Conservation (phyloP, 2,113 vertebrate species). For the Xenus cinereus region DNA sequence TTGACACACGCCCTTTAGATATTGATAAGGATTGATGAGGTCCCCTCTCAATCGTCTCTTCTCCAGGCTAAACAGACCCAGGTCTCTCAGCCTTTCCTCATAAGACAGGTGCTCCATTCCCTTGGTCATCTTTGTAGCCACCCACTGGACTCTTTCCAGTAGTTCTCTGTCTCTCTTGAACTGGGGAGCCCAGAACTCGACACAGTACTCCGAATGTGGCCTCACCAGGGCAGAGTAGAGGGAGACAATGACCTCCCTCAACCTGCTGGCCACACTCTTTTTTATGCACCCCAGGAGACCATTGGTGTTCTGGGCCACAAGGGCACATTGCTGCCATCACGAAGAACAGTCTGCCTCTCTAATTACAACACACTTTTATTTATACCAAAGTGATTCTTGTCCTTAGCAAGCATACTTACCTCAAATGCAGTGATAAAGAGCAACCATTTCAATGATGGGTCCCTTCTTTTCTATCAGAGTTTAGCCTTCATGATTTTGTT, state of each 20-base stretch:
- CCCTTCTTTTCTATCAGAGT: not conserved
- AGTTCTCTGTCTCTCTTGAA: not conserved
- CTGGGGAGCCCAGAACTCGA: not conserved
- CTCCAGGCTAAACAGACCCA: not conserved
- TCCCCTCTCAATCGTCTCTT: not conserved
- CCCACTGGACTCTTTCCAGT: not conserved
- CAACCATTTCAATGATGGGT: not conserved
- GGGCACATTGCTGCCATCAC: not conserved
- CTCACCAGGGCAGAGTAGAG: not conserved
- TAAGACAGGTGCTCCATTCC: not conserved
- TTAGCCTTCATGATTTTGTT: not conserved
- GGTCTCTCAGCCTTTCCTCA: not conserved
- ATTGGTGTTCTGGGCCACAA: not conserved
- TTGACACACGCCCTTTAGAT: not conserved
- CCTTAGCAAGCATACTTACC: not conserved
- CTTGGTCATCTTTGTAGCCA: not conserved
- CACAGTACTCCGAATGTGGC: not conserved
- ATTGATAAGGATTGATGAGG: not conserved
- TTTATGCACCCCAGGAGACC: not conserved
- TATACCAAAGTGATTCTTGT: not conserved
- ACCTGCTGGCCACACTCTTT: not conserved
- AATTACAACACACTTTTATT: not conserved
- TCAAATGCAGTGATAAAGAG: not conserved
- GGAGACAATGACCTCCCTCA: not conserved
- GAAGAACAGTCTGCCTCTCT: not conserved